Evolutionary conservation across 53 echinoderm and acorn worm species (phyloP), one percentile per base, ranked within the genome.

Genomic region (Hippasteria phrygiana): DNA sequence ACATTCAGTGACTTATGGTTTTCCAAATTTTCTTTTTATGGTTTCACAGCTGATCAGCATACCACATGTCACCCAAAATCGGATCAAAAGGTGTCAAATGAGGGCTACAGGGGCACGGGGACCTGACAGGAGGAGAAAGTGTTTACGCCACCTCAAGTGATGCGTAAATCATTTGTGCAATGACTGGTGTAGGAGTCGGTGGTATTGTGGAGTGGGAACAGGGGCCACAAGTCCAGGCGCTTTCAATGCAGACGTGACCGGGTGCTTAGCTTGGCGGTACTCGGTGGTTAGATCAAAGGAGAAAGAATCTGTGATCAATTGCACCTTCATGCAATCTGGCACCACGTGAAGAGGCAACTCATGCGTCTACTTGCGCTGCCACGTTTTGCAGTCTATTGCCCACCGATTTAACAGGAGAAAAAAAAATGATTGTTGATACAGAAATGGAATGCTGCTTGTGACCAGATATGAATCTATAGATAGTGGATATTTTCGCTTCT

Each of bases 121-220:
- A 55, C 20, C 22, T 22, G 40, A 38, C 4, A n/a, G 33, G 69
- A 36, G 65, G 55, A 62, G 39, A 22, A 28, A 10, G 77, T 82
- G 82, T 82, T 82, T 82, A 82, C 46, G 34, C 82, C 28, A 41
- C 66, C 43, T 39, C 82, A 64, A 82, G 66, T 82, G 64, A 82
- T 82, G 82, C 82, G 42, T 82, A 82, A 82, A 82, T 82, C 82
- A 82, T 65, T 45, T 82, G 82, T 82, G 66, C 55, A 82, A 36
- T 80, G 56, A 80, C 40, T 63, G 41, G n/a, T 22, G 20, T 26
- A 22, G 6, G 11, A 59, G 26, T n/a, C n/a, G 59, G 26, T 4
- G 59, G 59, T 59, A 59, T 59, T 59, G 59, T 59, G 59, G 26
- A 59, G 59, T 59, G 22, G 26, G n/a, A 8, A 24, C 7, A 59